Conservation (phyloP, 2,797 vertebrate species). For the Hybognathus amarus region DNA sequence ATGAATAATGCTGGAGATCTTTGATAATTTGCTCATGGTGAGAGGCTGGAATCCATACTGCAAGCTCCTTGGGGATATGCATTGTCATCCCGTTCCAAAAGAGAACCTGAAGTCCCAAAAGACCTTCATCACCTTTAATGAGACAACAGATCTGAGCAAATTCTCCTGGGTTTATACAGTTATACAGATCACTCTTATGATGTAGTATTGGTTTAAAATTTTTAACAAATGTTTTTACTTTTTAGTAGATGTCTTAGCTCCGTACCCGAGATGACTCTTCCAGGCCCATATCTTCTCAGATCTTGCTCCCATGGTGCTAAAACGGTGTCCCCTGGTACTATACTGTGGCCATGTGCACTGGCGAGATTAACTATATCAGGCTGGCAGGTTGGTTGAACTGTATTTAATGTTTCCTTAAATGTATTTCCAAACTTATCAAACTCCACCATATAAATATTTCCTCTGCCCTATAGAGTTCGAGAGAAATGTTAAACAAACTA, state of each 20-base stretch:
- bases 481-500: neutral
- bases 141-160: neutral
- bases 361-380: conserved; percentile 78
- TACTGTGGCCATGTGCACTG: conserved; percentile 60
- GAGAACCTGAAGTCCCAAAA: conserved; percentile 75
- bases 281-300: conserved; percentile 78
- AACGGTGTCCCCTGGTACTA: conserved; percentile 82
- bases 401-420: conserved; percentile 54
- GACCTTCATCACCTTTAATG: conserved; percentile 65
- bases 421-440: conserved; percentile 70
- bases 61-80: conserved; percentile 72
- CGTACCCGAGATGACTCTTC: conserved; percentile 74
- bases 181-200: neutral
- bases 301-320: conserved; percentile 83
- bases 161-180: neutral
- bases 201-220: neutral
- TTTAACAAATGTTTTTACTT: conserved; percentile 8
- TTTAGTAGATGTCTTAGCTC: conserved; percentile 71
- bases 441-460: conserved; percentile 78
- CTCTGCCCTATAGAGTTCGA: conserved; percentile 62
- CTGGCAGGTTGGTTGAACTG: conserved; percentile 66
- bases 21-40: conserved; percentile 75
- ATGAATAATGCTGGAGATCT: conserved; percentile 66
- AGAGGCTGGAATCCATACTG: conserved; percentile 75
- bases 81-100: conserved; percentile 84